phyloP scores from a whole-genome alignment of 2,797 vertebrate genomes.

The Rhyacichthys aspro region DNA sequence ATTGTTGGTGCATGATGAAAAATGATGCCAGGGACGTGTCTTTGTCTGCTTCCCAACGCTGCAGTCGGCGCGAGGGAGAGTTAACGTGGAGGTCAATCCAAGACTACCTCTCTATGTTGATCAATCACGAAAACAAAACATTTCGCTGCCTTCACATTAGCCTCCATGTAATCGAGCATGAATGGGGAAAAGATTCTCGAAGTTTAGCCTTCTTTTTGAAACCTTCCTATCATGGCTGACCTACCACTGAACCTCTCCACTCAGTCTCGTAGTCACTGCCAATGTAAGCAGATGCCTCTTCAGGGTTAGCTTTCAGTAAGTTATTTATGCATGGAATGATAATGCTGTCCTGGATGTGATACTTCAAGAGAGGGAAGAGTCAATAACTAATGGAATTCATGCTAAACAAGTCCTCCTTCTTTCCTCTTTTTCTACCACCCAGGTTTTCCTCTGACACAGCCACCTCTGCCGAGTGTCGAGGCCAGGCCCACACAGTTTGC shows the following conservation, averaged over 20 bases:
- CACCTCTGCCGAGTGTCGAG: constrained; percentile 56
- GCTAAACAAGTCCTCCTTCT: constrained; percentile 61
- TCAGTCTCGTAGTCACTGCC: constrained; percentile 56
- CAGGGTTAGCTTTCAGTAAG: constrained; percentile 51
- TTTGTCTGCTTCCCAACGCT: constrained; percentile 7
- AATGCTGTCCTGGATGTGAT: constrained; percentile 60
- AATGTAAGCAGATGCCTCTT: constrained; percentile 74
- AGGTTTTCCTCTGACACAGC: constrained; percentile 41
- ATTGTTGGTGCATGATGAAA: constrained; percentile 5
- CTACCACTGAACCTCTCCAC: constrained; percentile 65
- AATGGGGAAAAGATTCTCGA: constrained; percentile 35
- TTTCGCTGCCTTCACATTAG: constrained; percentile 31
- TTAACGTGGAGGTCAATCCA: constrained; percentile 31
- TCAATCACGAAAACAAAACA: constrained; percentile 66
- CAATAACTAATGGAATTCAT: constrained; percentile 59
- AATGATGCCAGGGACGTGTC: constrained; percentile 12
- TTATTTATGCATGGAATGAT: constrained; percentile 68
- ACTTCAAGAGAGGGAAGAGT: constrained; percentile 56
- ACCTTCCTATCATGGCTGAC: constrained; percentile 62
- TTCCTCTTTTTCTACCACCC: constrained; percentile 50
- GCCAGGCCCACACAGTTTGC: constrained; percentile 67
- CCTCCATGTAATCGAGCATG: constrained; percentile 51
- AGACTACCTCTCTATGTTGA: constrained; percentile 47
- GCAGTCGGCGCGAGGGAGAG: constrained; percentile 18
- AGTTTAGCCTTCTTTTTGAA: constrained; percentile 42